Percentiles rank a stretch among this genome's conserved stretches.
Conservation (phyloP, 2,113 vertebrate species). For the Dipodomys stephensi region DNA sequence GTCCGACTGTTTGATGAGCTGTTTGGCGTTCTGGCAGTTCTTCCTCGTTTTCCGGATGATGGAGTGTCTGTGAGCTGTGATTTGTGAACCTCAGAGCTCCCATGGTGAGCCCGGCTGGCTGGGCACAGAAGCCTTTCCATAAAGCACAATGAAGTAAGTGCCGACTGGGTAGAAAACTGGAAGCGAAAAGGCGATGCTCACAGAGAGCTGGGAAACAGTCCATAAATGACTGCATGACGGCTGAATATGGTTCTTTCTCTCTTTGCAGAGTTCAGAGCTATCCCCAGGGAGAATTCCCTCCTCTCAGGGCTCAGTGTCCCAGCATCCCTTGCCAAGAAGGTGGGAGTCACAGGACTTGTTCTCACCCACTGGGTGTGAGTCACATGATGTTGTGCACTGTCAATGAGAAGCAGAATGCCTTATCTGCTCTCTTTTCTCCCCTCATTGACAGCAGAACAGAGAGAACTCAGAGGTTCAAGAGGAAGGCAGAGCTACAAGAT, state of each 20-base stretch:
- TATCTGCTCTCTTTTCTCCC: not conserved
- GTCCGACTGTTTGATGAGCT: conserved; percentile 76
- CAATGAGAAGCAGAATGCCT: not conserved
- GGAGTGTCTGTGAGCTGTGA: conserved; percentile 76
- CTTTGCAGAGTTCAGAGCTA: not conserved
- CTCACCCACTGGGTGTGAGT: not conserved
- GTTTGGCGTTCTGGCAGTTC: conserved; percentile 66
- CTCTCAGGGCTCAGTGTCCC: not conserved
- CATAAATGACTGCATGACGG: not conserved
- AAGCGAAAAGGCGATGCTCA: not conserved
- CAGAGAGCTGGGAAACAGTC: not conserved
- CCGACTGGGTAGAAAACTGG: not conserved
- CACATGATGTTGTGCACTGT: not conserved
- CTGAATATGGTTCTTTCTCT: not conserved
- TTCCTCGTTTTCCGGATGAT: conserved; percentile 81
- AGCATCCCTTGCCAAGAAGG: not conserved
- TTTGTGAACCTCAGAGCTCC: conserved; percentile 75
- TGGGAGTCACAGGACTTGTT: not conserved
- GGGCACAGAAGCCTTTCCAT: not conserved
- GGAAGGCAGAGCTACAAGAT: not conserved
- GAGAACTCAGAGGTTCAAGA: not conserved
- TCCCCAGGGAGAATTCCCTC: not conserved
- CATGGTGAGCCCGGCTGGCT: conserved; percentile 21
- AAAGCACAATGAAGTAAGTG: not conserved
- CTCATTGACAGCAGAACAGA: not conserved